A percentile compares a stretch with the other conserved stretches of the same genome.
Conservation (phyloP, 2,113 vertebrate species). For the Rallus limicola region DNA sequence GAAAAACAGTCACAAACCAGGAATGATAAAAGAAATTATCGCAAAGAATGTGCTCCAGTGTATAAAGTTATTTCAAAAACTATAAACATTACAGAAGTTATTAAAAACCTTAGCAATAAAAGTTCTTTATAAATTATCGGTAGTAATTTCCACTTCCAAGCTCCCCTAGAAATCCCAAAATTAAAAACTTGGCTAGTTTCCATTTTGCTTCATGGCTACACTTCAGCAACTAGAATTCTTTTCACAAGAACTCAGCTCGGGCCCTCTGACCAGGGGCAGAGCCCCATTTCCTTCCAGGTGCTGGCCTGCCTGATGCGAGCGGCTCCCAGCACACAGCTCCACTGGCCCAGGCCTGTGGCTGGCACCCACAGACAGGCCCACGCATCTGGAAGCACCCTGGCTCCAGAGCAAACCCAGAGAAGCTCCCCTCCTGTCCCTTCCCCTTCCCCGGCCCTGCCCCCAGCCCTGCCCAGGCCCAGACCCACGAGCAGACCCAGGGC, state of each 20-base stretch:
- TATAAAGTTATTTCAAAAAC: slow-evolving; percentile 26
- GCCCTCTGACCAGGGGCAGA: too few relatives aligned
- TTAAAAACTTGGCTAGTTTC: not conserved
- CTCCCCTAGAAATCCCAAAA: not conserved
- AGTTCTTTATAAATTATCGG: slow-evolving; percentile 12
- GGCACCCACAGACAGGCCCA: too few relatives aligned
- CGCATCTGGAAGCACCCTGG: too few relatives aligned
- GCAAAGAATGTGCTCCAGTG: slow-evolving; percentile 16
- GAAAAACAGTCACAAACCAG: slow-evolving; percentile 25
- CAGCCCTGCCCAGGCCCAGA: too few relatives aligned
- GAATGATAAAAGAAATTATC: slow-evolving; percentile 30
- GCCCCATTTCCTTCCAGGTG: too few relatives aligned
- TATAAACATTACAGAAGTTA: slow-evolving; percentile 57
- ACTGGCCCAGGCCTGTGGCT: too few relatives aligned
- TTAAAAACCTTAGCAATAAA: slow-evolving; percentile 6
- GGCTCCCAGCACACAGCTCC: too few relatives aligned
- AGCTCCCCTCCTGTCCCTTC: too few relatives aligned
- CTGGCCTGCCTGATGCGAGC: too few relatives aligned
- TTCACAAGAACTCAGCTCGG: not conserved
- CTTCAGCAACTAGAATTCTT: not conserved
- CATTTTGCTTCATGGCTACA: not conserved
- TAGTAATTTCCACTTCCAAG: not conserved
- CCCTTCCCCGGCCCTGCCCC: too few relatives aligned
- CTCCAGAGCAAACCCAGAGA: too few relatives aligned
- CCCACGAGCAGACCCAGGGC: too few relatives aligned